phyloP scores from a whole-genome alignment of 1,140 invertebrate genomes.

The Trinorchestia longiramus region DNA sequence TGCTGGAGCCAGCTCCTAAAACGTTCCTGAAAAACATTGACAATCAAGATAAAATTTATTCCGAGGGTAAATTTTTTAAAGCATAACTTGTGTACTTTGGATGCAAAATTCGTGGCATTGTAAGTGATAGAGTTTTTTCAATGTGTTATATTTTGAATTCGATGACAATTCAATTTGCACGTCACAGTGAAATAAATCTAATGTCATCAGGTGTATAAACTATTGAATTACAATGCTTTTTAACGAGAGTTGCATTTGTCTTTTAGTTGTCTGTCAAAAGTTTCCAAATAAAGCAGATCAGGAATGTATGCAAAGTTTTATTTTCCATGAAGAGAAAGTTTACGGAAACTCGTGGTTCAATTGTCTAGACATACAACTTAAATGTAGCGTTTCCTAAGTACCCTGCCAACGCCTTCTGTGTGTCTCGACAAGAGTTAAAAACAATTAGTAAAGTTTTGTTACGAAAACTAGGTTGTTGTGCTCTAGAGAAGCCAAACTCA shows the following conservation, averaged over 20 bases:
- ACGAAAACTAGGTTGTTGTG: background rate
- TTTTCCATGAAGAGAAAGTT: background rate
- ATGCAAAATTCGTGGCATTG: background rate
- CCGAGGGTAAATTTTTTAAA: background rate
- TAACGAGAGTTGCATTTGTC: no score
- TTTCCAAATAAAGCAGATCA: background rate
- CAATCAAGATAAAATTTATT: background rate
- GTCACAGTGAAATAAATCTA: no score
- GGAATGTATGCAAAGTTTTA: no score
- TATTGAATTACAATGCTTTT: no score
- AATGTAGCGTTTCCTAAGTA: background rate
- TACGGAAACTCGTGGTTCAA: background rate
- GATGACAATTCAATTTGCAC: no score
- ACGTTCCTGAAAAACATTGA: background rate
- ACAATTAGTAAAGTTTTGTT: background rate
- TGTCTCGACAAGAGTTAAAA: background rate
- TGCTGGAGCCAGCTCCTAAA: background rate
- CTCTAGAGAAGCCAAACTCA: background rate
- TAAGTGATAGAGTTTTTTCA: no score
- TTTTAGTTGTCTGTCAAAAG: background rate
- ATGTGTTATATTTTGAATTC: no score
- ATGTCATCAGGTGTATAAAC: no score
- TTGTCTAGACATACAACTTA: background rate
- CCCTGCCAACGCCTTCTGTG: background rate
- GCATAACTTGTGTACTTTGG: background rate